Evolutionary conservation across 1,140 invertebrate genomes (phyloP), one percentile per base, ranked within the genome.

Genomic region (Dinothrombium tinctorium): DNA sequence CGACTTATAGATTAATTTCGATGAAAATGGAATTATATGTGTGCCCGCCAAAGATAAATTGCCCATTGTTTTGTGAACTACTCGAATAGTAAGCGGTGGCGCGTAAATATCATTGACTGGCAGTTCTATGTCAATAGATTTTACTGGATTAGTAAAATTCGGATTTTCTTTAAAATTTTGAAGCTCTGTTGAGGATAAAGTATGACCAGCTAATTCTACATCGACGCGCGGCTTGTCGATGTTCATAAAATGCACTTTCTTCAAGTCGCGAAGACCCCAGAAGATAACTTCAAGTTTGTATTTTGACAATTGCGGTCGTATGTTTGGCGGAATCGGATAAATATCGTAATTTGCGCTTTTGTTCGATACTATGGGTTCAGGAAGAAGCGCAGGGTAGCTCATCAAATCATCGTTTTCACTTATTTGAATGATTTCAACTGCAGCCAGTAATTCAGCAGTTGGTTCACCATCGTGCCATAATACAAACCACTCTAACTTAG

Each of bases 401-500:
- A n/a, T n/a, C n/a, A n/a, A n/a, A n/a, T n/a, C n/a, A n/a, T n/a
- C n/a, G n/a, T n/a, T n/a, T n/a, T n/a, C n/a, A n/a, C n/a, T n/a
- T 47, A 69, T 58, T 56, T 67, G 55, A 11, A 86, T 56, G 12
- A 87, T 58, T 61, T 87, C 81, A 59, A 86, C 86, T 1, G 77
- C 67, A 0, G 80, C 80, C 24, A 87, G 60, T 1, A 86, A 62
- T 58, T 86, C 80, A 0, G 81, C 82, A 1, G 81, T 80, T 46
- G 66, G 63, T 47, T 81, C 75, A 9, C 66, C 64, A 0, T 79
- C 79, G 47, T 81, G 58, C 9, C 64, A 69, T 11, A 86, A 69
- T 44, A 80, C 76, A 61, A 74, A 73, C 81, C 79, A 84, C 60
- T 82, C 75, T 37, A 86, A 56, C n/a, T n/a, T n/a, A n/a, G n/a